Conservation (phyloP, 2,797 vertebrate genomes). For the Eutrigla gurnardus region DNA sequence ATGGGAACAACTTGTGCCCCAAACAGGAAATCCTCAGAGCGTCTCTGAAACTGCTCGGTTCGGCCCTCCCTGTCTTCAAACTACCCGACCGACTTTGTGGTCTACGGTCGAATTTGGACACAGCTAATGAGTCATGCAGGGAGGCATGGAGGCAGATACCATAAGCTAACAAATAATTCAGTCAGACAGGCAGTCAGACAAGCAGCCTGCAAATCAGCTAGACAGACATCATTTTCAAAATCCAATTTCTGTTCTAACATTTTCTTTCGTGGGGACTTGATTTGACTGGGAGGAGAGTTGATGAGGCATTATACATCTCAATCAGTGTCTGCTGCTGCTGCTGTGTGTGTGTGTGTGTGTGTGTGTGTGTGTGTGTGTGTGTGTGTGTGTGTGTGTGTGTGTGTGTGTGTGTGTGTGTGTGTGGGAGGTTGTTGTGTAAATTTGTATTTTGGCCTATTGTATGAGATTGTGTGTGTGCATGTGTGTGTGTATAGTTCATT, state of each 20-base stretch:
- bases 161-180: slow-evolving; percentile 1
- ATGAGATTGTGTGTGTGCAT: slow-evolving; percentile 3
- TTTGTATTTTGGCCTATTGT: background rate
- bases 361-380: background rate
- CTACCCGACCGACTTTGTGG: too few species aligned
- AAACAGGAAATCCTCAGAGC: too few species aligned
- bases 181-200: background rate
- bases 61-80: too few species aligned
- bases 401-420: slow-evolving; percentile 5
- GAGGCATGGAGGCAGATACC: background rate
- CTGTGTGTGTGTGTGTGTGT: background rate
- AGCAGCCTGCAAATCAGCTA: background rate
- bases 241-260: slow-evolving; percentile 35
- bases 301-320: slow-evolving; percentile 46
- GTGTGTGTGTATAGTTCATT: slow-evolving; percentile 23
- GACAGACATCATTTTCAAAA: slow-evolving; percentile 34
- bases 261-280: slow-evolving; percentile 28
- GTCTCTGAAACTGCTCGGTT: too few species aligned
- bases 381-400: slow-evolving; percentile 5
- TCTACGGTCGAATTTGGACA: too few species aligned
- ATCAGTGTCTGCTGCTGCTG: slow-evolving; percentile 15
- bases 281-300: slow-evolving; percentile 33
- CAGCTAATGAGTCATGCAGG: too few species aligned
- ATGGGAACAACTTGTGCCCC: too few species aligned
- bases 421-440: background rate